Evolutionary conservation across 2,797 vertebrate species (phyloP), one percentile per base, ranked within the genome.

Genomic region (Sphenodon punctatus): DNA sequence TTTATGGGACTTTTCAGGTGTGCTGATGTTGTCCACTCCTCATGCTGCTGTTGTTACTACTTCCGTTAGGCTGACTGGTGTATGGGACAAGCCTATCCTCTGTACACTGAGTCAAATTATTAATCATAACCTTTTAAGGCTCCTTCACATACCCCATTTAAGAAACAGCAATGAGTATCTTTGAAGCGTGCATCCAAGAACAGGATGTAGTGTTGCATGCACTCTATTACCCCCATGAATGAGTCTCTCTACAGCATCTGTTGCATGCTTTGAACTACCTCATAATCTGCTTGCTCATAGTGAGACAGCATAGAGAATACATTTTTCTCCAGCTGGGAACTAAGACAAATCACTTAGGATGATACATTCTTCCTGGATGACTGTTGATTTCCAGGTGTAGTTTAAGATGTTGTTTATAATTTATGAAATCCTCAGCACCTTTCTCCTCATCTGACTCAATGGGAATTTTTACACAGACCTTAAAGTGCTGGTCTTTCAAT

Each of bases 341-440:
- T 46, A 56, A 84, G 36, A 64, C 85, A 67, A 34, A 25, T 41
- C 75, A 3, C 22, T n/a, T 85, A 89, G 77, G 87, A 78, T 80
- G 70, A 65, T 69, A 61, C 51, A 64, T 68, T 4, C 8, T 4
- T 46, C 43, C 72, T 32, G 34, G 10, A 27, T 23, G 86, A 66
- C 60, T 81, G 36, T 38, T 77, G 67, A 67, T 12, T 84, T 80
- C 30, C 25, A 36, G 38, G 25, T 32, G 7, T n/a, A 38, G 7
- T 61, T 27, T 38, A 73, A 67, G 49, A 48, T 49, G 14, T 34
- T 60, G 16, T 8, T 36, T 36, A 34, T 36, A 36, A 36, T 34
- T 36, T 36, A 36, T 8, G 34, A 34, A 34, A 34, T 34, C 34
- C 34, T 36, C 36, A 36, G 36, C 36, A 36, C 34, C 34, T 34